Conservation (phyloP, 1,140 invertebrate species). For the Leucophenga varia region DNA sequence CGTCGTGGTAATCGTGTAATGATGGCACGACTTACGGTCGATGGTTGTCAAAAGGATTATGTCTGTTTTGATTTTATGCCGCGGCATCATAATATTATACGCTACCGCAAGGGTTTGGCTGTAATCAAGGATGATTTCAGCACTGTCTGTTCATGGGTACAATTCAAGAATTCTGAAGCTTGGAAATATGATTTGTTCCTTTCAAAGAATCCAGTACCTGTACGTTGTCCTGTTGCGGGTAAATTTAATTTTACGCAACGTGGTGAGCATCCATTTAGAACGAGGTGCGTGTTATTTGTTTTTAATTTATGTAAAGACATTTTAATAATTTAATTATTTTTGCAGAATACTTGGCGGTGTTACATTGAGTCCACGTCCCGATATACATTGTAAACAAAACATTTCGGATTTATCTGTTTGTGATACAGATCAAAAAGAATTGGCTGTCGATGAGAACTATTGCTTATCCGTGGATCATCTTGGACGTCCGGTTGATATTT, state of each 20-base stretch:
- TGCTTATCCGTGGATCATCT: conserved; percentile 94
- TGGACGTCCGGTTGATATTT: conserved; percentile 89
- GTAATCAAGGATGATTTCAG: conserved; percentile 88
- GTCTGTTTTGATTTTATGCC: conserved; percentile 96
- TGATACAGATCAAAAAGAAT: conserved; percentile 90
- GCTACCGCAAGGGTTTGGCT: conserved; percentile 85
- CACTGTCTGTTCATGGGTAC: conserved; percentile 92
- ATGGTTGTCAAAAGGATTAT: conserved; percentile 98
- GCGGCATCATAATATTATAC: conserved; percentile 92
- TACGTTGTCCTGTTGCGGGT: conserved; percentile 93
- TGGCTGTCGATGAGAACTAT: conserved; percentile 91
- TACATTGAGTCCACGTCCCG: conserved; percentile 87
- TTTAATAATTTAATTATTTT: conserved; percentile 14
- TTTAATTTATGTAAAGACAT: not conserved
- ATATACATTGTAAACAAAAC: conserved; percentile 89
- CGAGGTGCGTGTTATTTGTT: conserved; percentile 56
- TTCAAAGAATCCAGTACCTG: conserved; percentile 87
- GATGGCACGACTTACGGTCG: conserved; percentile 93
- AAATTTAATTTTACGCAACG: conserved; percentile 92
- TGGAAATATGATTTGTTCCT: conserved; percentile 90
- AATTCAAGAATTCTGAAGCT: conserved; percentile 78
- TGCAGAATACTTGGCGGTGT: conserved; percentile 87
- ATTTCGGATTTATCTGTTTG: conserved; percentile 94
- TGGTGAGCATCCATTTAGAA: conserved; percentile 86
- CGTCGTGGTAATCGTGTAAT: conserved; percentile 84